Evolutionary conservation across 2,113 vertebrate species (phyloP).

Genomic region (Gallinago undulata): DNA sequence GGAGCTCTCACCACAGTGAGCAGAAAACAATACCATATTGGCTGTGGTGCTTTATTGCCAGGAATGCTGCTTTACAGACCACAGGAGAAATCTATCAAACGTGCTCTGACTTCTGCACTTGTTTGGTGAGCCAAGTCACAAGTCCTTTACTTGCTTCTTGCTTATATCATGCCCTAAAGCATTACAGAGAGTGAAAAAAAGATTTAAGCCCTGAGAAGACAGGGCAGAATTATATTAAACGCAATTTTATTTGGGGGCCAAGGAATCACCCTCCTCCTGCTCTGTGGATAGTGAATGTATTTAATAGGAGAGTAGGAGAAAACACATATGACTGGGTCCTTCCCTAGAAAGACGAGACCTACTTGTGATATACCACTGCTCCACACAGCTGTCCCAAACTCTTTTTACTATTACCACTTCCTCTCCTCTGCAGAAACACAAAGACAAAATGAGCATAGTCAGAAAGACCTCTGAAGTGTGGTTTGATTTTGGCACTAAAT

Average conservation of each 20-base stretch:
- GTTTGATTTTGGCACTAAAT: conserved; percentile 17
- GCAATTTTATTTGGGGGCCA: not conserved
- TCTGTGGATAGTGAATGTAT: not conserved
- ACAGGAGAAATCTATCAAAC: not conserved
- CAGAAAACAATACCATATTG: not conserved
- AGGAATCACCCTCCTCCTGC: not conserved
- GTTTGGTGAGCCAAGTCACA: not conserved
- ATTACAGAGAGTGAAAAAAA: not conserved
- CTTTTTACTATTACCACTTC: not conserved
- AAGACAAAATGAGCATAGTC: not conserved
- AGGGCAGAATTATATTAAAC: not conserved
- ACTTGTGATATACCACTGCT: not conserved
- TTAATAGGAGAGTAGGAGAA: not conserved
- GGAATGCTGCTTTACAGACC: not conserved
- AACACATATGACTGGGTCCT: not conserved
- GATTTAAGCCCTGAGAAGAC: not conserved
- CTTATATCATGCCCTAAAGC: not conserved
- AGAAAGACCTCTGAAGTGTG: not conserved
- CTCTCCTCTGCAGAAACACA: not conserved
- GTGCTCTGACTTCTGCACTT: not conserved
- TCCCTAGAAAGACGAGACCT: not conserved
- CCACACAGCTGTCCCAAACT: not conserved
- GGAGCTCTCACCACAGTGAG: not conserved
- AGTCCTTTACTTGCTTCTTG: not conserved
- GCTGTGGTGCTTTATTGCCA: not conserved